phyloP scores from a whole-genome alignment of 1,140 invertebrate genomes.

The Drosophila kepulauana region DNA sequence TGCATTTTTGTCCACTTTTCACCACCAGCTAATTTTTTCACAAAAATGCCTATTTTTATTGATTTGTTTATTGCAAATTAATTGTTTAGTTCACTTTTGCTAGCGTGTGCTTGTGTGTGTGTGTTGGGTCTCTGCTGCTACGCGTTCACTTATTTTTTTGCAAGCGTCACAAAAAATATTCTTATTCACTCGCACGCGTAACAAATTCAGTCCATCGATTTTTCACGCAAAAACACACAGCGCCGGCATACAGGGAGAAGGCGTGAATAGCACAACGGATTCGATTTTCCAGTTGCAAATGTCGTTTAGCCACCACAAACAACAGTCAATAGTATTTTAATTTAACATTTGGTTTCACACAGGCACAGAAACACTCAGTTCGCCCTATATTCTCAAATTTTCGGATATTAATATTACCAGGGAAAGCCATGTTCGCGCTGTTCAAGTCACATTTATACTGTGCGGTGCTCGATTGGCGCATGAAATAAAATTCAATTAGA shows the following conservation, averaged over 20 bases:
- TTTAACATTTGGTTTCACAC: conserved; percentile 83
- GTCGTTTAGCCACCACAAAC: conserved; percentile 39
- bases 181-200: conserved; percentile 66
- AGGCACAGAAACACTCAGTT: conserved; percentile 73
- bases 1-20: conserved; percentile 56
- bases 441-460: conserved; percentile 73
- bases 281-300: conserved; percentile 30
- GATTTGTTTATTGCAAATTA: conserved; percentile 29
- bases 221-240: conserved; percentile 51
- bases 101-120: conserved; percentile 43
- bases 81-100: conserved; percentile 42
- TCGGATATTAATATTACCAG: conserved; percentile 85
- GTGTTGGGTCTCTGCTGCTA: conserved; percentile 41
- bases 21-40: conserved; percentile 31
- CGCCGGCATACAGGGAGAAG: conserved; percentile 29
- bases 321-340: conserved; percentile 70
- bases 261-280: conserved; percentile 34
- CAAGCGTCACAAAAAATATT: conserved; percentile 60
- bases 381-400: conserved; percentile 84
- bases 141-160: conserved; percentile 56
- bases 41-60: conserved; percentile 31
- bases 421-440: conserved; percentile 87
- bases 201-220: conserved; percentile 60
- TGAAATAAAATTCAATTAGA: conserved; percentile 54
- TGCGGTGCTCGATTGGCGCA: conserved; percentile 53